These are phyloP conservation scores for Haliclystus octoradiatus DNA, from an alignment of 30 jellyfish, hydroid and myxozoan species.

Conservation along the genomic window DNA sequence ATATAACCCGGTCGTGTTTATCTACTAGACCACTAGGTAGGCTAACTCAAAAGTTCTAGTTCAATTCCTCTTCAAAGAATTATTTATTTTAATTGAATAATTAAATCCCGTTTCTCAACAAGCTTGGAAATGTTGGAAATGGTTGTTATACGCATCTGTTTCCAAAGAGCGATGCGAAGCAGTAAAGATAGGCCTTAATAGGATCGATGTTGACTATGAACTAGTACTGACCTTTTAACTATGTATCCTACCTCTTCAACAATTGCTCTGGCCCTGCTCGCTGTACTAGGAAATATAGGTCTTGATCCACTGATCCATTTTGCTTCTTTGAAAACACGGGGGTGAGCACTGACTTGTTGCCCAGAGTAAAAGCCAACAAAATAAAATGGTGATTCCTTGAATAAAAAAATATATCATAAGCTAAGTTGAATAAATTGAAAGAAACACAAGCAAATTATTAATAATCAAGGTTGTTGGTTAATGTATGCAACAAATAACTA, in stretches of 20 bases:
- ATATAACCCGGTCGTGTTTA: too few relatives aligned
- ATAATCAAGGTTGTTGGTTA: not conserved
- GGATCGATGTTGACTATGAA: too few relatives aligned
- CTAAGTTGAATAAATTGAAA: not conserved
- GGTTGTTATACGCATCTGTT: too few relatives aligned
- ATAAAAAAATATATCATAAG: not conserved
- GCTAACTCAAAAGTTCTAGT: too few relatives aligned
- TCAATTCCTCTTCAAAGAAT: too few relatives aligned
- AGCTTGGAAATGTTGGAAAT: too few relatives aligned
- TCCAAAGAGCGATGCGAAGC: too few relatives aligned
- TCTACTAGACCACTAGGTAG: too few relatives aligned
- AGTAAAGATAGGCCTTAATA: too few relatives aligned
- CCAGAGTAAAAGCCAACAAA: slow-evolving; percentile 74
- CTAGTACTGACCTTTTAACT: too few relatives aligned
- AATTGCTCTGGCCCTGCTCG: slow-evolving; percentile 42
- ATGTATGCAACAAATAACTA: not conserved
- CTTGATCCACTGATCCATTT: slow-evolving; percentile 78
- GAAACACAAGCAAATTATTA: not conserved
- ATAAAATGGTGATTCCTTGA: slow-evolving; percentile 62
- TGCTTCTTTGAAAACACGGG: slow-evolving; percentile 69
- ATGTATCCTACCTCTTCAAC: slow-evolving; percentile 76
- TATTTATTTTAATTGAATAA: too few relatives aligned
- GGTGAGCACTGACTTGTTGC: slow-evolving; percentile 62
- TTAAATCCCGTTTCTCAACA: too few relatives aligned
- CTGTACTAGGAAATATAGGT: slow-evolving; percentile 52